phyloP scores from a whole-genome alignment of 2,113 vertebrate species.

The Tragelaphus scriptus region DNA sequence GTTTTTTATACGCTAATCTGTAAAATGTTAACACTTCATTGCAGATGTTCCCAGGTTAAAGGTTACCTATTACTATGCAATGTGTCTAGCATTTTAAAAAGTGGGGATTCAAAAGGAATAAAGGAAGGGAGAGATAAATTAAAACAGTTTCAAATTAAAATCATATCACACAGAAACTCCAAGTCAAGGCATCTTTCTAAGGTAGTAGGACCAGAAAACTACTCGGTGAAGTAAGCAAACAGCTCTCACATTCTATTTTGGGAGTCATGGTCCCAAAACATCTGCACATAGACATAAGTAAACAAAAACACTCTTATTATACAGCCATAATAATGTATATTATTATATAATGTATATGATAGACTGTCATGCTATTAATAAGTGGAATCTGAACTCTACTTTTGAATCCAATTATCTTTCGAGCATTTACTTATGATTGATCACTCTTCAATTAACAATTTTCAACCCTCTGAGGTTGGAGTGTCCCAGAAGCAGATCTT shows the following conservation, averaged over 20 bases:
- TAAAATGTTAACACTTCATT: conserved; percentile 10
- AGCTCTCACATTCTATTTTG: neutral
- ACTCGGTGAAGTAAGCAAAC: neutral
- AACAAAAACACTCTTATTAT: neutral
- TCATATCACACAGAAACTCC: neutral
- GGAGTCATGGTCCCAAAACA: neutral
- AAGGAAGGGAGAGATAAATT: neutral
- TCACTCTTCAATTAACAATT: neutral
- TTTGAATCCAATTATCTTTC: neutral
- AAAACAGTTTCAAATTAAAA: conserved; percentile 19
- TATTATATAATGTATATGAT: neutral
- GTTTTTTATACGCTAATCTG: neutral
- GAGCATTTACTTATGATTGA: neutral
- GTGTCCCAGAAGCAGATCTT: neutral
- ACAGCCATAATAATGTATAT: neutral
- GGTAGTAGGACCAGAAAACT: neutral
- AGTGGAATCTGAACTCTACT: neutral
- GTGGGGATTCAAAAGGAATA: neutral
- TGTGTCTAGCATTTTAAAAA: neutral
- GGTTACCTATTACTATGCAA: neutral
- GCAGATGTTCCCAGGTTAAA: neutral
- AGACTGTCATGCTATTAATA: neutral
- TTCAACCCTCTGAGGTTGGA: neutral
- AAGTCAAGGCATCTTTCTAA: neutral
- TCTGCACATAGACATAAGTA: neutral